phyloP scores from a whole-genome alignment of 1,140 invertebrate genomes.

The Brachionus rotundiformis region DNA sequence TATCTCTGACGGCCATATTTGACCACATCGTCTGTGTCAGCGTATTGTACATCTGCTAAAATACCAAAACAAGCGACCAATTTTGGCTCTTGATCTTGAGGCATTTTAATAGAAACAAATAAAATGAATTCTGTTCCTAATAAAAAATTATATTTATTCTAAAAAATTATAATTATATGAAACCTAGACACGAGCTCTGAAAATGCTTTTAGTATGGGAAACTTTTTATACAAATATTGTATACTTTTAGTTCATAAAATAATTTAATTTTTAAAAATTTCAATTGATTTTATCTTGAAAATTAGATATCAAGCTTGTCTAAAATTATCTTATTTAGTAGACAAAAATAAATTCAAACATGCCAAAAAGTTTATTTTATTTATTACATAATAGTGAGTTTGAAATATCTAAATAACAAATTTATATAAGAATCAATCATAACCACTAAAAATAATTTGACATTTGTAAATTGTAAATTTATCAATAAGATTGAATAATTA shows the following conservation, averaged over 20 bases:
- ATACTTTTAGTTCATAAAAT: background rate
- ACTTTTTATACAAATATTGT: background rate
- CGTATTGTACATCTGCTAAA: conserved; percentile 63
- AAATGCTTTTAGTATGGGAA: background rate
- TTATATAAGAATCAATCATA: too few relatives aligned
- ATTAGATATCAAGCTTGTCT: too few relatives aligned
- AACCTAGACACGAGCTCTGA: background rate
- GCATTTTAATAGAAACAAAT: too few relatives aligned
- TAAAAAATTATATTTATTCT: conserved; percentile 13
- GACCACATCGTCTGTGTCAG: conserved; percentile 59
- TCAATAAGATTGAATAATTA: too few relatives aligned
- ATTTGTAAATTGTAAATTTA: too few relatives aligned
- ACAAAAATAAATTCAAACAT: too few relatives aligned
- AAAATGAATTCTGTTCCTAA: background rate
- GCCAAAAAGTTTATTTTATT: too few relatives aligned
- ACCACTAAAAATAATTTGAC: too few relatives aligned
- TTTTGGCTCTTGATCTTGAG: background rate
- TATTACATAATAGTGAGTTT: too few relatives aligned
- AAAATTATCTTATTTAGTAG: too few relatives aligned
- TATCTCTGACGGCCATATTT: conserved; percentile 58
- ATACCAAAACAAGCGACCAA: conserved; percentile 58
- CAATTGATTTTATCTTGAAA: background rate
- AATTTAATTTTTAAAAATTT: background rate
- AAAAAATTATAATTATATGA: conserved; percentile 12
- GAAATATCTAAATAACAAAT: too few relatives aligned